Evolutionary conservation across 2,797 vertebrate genomes (phyloP), one percentile per base, ranked within the genome.

Genomic region (Varecia variegata): DNA sequence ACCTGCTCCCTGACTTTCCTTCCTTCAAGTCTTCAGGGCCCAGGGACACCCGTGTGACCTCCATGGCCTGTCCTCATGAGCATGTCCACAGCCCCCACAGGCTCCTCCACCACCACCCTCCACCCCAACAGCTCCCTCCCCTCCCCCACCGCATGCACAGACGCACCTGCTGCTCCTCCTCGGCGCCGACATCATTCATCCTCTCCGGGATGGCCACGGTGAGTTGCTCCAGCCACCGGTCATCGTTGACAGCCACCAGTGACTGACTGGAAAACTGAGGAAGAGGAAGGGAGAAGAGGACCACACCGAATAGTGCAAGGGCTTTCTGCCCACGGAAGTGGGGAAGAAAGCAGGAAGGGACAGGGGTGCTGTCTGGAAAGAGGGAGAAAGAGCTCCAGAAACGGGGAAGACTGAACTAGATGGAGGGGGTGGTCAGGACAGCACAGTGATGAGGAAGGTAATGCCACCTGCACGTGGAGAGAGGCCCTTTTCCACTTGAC

Each of bases 211-310:
- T 17, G 47, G 20, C 60, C 4, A 8, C 43, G 52, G 56, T 18
- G 38, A 96, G 81, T 25, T 82, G 43, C n/a, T 95, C n/a, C 60
- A 93, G 43, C 93, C 90, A 95, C 43, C 3, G 32, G 40, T 96
- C 90, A 65, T 96, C 81, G 25, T 47, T 3, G 8, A 95, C 90
- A 62, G 93, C 81, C 60, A 83, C 15, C 32, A 95, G 67, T 1
- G 93, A 70, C 27, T 50, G 20, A n/a, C 60, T 70, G n/a, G 77
- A 90, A 93, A 95, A 90, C 96, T 96, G 30, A 74, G 60, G 23
- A 50, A 67, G 32, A 30, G 32, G 47, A 20, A 67, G 25, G 30
- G 68, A 84, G 21, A 62, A 80, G 54, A 68, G 5, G 10, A 32
- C 40, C 71, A 85, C 5, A 50, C 40, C 40, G n/a, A 45, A 32